These are phyloP conservation scores for Lampris megalopsis DNA, from an alignment of 2,113 vertebrate genomes.

Conservation along the genomic window DNA sequence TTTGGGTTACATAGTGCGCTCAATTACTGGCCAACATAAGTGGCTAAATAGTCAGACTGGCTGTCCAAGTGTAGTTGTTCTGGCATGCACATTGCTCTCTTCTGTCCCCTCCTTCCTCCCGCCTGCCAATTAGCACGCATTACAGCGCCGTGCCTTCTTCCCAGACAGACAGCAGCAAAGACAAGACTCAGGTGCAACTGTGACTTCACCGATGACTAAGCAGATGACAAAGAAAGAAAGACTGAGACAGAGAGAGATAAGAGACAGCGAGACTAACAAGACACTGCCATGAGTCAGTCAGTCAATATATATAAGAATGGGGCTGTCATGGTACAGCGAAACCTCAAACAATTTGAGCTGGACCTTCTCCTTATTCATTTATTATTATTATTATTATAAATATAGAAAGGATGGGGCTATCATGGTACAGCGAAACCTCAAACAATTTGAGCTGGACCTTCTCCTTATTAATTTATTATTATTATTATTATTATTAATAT, in stretches of 20 bases:
- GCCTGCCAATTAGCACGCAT: constrained; percentile 13
- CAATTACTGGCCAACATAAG: not conserved
- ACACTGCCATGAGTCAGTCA: not conserved
- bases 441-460: too few relatives aligned
- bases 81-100: not conserved
- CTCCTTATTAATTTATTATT: too few relatives aligned
- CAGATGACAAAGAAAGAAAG: not conserved
- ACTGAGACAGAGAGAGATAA: not conserved
- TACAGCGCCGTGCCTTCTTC: not conserved
- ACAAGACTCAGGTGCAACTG: constrained; percentile 2
- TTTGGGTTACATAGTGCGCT: not conserved
- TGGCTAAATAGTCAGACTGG: not conserved
- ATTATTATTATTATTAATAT: too few relatives aligned
- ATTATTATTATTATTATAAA: too few relatives aligned
- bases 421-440: too few relatives aligned
- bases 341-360: too few relatives aligned
- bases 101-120: not conserved
- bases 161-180: constrained; percentile 3
- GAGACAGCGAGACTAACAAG: not conserved
- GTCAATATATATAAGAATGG: too few relatives aligned
- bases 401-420: too few relatives aligned
- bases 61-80: not conserved
- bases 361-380: too few relatives aligned
- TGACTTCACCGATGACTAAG: not conserved
- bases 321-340: too few relatives aligned